Evolutionary conservation across 2,113 vertebrate genomes (phyloP).

Genomic region (Astur gentilis): DNA sequence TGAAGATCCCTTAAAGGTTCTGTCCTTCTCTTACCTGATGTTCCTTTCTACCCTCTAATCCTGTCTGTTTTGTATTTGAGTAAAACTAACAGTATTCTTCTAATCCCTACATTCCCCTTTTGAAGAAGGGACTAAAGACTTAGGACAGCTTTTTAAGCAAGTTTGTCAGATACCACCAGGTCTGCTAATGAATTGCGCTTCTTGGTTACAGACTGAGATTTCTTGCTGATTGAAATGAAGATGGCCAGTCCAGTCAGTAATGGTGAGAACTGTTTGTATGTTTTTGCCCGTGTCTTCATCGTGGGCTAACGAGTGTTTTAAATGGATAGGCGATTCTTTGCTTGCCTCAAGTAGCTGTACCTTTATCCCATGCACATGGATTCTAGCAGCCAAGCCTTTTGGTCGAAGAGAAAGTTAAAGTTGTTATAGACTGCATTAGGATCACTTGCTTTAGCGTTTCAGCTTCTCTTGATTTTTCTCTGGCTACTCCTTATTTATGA

Average conservation of each 20-base stretch:
- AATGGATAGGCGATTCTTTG: background rate
- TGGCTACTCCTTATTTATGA: background rate
- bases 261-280: conserved; percentile 43
- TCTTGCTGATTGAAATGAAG: conserved; percentile 49
- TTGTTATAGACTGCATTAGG: background rate
- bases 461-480: background rate
- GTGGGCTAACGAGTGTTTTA: background rate
- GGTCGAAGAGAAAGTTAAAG: background rate
- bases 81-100: background rate
- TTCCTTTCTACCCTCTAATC: background rate
- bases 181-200: conserved; percentile 31
- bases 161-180: background rate
- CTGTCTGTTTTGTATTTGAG: background rate
- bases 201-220: conserved; percentile 63
- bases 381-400: background rate
- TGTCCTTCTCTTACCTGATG: background rate
- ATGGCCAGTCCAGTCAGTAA: conserved; percentile 57
- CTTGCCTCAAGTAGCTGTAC: background rate
- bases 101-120: background rate
- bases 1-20: background rate
- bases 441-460: background rate
- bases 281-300: background rate
- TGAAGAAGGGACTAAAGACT: background rate
- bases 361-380: background rate
- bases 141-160: background rate